A percentile compares a stretch with the other conserved stretches of the same genome.
Conservation (phyloP, 2,888 invertebrate genomes). For the Pelosia muscerda region DNA sequence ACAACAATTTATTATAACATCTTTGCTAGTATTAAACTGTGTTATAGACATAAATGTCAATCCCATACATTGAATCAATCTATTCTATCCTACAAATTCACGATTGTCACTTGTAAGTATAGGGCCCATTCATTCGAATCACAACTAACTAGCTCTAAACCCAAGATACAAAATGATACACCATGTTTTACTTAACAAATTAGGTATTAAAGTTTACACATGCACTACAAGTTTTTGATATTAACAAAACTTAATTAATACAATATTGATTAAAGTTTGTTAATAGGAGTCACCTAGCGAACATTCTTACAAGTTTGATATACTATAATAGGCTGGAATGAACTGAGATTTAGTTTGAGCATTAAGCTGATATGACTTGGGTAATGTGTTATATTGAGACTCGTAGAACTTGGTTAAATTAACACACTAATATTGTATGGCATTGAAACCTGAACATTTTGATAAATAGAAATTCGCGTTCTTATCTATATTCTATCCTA, state of each 20-base stretch:
- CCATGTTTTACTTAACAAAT: conserved; percentile 4
- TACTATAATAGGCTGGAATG: conserved; percentile 5
- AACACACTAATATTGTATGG: too few relatives aligned
- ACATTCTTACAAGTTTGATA: conserved; percentile 19
- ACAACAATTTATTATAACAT: too few relatives aligned
- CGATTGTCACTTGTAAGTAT: too few relatives aligned
- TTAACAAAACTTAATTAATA: conserved; percentile 42
- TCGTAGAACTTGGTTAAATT: background rate
- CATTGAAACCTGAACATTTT: too few relatives aligned
- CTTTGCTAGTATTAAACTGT: too few relatives aligned
- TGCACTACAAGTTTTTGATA: conserved; percentile 25
- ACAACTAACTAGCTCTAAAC: too few relatives aligned
- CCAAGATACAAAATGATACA: background rate
- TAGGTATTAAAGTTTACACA: background rate
- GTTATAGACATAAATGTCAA: too few relatives aligned
- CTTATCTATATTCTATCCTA: too few relatives aligned
- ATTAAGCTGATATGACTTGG: conserved; percentile 1
- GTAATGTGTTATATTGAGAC: background rate
- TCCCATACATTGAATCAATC: too few relatives aligned
- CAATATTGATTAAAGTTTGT: conserved; percentile 31
- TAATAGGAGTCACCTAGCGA: conserved; percentile 11
- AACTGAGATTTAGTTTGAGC: conserved; percentile 9
- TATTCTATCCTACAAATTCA: too few relatives aligned
- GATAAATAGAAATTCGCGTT: too few relatives aligned
- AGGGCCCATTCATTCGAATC: too few relatives aligned